Evolutionary conservation across 2,113 vertebrate species (phyloP).

Genomic region (Coregonus clupeaformis): DNA sequence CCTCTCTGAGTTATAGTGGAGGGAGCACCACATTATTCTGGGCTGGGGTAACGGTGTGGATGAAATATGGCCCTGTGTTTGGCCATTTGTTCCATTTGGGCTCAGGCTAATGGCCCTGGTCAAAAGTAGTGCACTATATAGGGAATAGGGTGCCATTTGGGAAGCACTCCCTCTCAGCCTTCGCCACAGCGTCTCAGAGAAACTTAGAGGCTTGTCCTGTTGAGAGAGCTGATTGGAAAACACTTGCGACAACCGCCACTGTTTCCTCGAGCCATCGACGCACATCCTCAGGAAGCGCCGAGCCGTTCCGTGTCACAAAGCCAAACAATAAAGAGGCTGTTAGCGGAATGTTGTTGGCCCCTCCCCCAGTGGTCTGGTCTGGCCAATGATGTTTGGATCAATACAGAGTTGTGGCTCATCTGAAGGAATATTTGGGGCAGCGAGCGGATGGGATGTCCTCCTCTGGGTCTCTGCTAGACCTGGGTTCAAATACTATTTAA

Average conservation of each 20-base stretch:
- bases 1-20: no score
- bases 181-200: slow-evolving; percentile 22
- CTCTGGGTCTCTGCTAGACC: neutral
- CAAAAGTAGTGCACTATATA: neutral
- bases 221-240: slow-evolving; percentile 60
- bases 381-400: slow-evolving; percentile 40
- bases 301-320: slow-evolving; percentile 52
- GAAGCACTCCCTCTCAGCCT: neutral
- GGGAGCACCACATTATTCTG: no score
- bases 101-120: no score
- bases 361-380: slow-evolving; percentile 8
- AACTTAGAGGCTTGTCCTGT: slow-evolving; percentile 32
- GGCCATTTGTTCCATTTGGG: no score
- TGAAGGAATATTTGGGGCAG: slow-evolving; percentile 57
- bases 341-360: slow-evolving; percentile 50
- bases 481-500: no score
- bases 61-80: no score
- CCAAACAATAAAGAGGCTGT: slow-evolving; percentile 55
- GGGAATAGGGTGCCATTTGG: neutral
- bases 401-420: slow-evolving; percentile 56
- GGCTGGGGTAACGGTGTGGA: no score
- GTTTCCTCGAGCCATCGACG: neutral
- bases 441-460: slow-evolving; percentile 35
- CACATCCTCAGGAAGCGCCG: slow-evolving; percentile 63
- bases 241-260: no score